Evolutionary conservation across 2,797 vertebrate genomes (phyloP), one percentile per base, ranked within the genome.

Genomic region (Esox lucius): DNA sequence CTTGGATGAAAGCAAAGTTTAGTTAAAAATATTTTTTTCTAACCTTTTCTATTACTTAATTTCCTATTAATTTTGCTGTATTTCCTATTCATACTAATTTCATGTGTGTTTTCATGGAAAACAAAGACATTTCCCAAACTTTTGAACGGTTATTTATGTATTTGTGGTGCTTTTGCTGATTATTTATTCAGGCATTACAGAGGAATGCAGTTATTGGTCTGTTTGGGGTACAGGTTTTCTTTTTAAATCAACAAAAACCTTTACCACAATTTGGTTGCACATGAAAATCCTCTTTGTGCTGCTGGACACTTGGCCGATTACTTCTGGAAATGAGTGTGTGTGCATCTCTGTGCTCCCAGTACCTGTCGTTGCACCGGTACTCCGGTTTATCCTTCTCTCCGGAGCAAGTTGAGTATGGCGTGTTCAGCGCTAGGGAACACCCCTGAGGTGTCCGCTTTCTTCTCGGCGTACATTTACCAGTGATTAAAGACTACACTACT

Each of bases 401-500:
- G 76, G 85, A 88, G 81, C 71, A 4, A 28, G 74, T 85, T 79
- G 71, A 83, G 77, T 86, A 84, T 90, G 85, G 78, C 73, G 67
- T 83, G 87, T 86, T 87, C 70, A 9, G n/a, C 59, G 85, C 78
- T 85, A 85, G 74, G 74, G 7, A 26, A 17, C 71, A 71, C 75
- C 81, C 75, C 78, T n/a, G 75, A 85, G 81, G 89, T 81, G 86
- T 80, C 85, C 83, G 79, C 74, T 76, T 80, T 84, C 82, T 86
- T 82, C 84, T 90, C 83, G 76, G 79, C 67, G 82, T 85, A 86
- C 85, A 70, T 92, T 91, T 91, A 91, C 84, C 79, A 82, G 80
- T 90, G 89, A 91, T 92, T 90, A 92, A 91, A 90, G 89, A 83
- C 80, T 86, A 81, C 87, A 85, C 53, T 17, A 81, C 86, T 90